Conservation (phyloP, 1,140 invertebrate genomes). For the Drosophila elegans region DNA sequence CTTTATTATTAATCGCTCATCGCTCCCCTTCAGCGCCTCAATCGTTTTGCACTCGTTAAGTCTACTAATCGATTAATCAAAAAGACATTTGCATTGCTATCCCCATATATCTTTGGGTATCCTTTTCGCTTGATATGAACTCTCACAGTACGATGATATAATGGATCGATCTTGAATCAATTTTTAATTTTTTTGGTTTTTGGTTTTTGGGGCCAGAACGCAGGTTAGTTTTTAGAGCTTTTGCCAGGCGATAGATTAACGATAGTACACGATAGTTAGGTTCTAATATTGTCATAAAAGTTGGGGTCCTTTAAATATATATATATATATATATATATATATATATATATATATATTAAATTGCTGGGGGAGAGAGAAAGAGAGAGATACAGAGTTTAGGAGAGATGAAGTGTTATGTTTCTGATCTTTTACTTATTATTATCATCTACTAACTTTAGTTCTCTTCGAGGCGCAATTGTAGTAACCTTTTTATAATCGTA, state of each 20-base stretch:
- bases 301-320: constrained; percentile 29
- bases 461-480: constrained; percentile 39
- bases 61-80: constrained; percentile 74
- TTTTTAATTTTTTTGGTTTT: constrained; percentile 14
- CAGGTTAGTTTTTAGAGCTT: constrained; percentile 38
- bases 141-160: constrained; percentile 67
- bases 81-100: constrained; percentile 39
- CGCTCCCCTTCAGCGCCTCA: constrained; percentile 5
- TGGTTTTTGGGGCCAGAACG: constrained; percentile 33
- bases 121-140: constrained; percentile 72
- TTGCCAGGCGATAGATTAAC: constrained; percentile 49
- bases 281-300: constrained; percentile 81
- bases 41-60: constrained; percentile 48
- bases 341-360: constrained; percentile 2
- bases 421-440: constrained; percentile 14
- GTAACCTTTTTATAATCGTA: constrained; percentile 39
- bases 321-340: constrained; percentile 2
- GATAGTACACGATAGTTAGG: constrained; percentile 65
- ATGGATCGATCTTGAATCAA: constrained; percentile 28
- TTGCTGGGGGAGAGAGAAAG: constrained; percentile 13
- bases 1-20: constrained; percentile 14
- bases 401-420: constrained; percentile 37
- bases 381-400: constrained; percentile 8
- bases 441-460: constrained; percentile 43
- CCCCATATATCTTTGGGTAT: constrained; percentile 12